Conservation (phyloP, 2,888 invertebrate species). For the Lamellibrachia satsuma region DNA sequence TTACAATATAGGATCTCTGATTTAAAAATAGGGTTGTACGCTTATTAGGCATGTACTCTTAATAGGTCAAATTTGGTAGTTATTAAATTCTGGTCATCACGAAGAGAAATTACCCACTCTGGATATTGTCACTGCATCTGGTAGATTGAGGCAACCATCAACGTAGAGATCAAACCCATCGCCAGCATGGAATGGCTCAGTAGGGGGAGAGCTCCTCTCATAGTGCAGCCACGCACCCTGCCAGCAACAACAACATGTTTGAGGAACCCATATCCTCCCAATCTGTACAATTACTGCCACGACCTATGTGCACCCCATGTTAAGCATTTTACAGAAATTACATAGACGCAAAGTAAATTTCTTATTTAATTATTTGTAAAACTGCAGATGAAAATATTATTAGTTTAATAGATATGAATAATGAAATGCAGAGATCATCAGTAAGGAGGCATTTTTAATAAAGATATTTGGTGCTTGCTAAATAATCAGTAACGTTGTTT, state of each 20-base stretch:
- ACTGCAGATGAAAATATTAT: neutral
- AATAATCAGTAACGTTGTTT: neutral
- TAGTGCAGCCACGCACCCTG: conserved; percentile 59
- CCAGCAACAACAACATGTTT: neutral
- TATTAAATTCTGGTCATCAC: too few species aligned
- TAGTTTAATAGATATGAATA: conserved; percentile 7
- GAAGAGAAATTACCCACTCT: conserved; percentile 47
- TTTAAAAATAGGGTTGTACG: too few species aligned
- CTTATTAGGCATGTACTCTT: too few species aligned
- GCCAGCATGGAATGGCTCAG: conserved; percentile 54
- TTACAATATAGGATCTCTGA: too few species aligned
- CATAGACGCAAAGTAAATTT: neutral
- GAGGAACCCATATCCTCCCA: neutral
- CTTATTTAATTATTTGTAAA: neutral
- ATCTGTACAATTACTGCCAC: neutral
- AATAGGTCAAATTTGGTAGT: too few species aligned
- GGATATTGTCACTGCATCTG: conserved; percentile 60
- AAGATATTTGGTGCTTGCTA: neutral
- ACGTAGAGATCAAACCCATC: conserved; percentile 64
- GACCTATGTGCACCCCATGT: neutral
- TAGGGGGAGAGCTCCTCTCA: conserved; percentile 51
- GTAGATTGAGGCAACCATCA: conserved; percentile 59
- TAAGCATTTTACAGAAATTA: neutral
- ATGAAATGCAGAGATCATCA: neutral
- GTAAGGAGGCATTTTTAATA: neutral